phyloP scores from a whole-genome alignment of 1,140 invertebrate genomes.

The Helicoverpa armigera region DNA sequence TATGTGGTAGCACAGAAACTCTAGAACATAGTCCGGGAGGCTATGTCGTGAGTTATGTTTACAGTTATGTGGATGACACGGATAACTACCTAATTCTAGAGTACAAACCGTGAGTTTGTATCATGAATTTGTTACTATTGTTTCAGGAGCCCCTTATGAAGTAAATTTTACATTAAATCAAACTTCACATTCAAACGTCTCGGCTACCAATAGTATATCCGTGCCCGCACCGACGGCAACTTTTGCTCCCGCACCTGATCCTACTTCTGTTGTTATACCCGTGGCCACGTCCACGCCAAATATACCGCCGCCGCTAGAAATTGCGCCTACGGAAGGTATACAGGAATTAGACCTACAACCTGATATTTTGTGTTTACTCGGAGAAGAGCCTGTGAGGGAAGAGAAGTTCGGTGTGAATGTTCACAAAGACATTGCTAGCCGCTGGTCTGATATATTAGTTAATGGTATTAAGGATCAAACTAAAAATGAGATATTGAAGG shows the following conservation, averaged over 20 bases:
- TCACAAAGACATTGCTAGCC: background rate
- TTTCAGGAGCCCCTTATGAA: background rate
- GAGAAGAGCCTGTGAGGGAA: background rate
- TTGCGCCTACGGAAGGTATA: background rate
- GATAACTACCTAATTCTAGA: no score
- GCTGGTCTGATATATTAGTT: background rate
- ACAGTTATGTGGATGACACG: no score
- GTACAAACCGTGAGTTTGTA: no score
- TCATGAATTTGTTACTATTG: no score
- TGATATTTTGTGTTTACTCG: constrained; percentile 1
- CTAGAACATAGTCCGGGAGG: no score
- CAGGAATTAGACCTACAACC: constrained; percentile 4
- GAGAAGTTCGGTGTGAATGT: background rate
- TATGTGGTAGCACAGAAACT: no score
- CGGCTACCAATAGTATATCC: constrained; percentile 2
- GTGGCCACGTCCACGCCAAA: background rate
- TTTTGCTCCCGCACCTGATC: background rate
- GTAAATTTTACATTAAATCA: constrained; percentile 4
- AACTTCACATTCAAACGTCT: constrained; percentile 3
- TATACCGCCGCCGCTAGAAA: background rate
- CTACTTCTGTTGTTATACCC: background rate
- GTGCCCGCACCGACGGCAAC: background rate
- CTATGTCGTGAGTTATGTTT: no score
- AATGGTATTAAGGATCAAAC: background rate
- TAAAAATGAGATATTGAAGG: constrained; percentile 6